Percentiles rank a stretch among this genome's conserved stretches.
These are phyloP conservation scores for Battus philenor DNA, from an alignment of 1,140 invertebrate genomes.

Conservation along the genomic window DNA sequence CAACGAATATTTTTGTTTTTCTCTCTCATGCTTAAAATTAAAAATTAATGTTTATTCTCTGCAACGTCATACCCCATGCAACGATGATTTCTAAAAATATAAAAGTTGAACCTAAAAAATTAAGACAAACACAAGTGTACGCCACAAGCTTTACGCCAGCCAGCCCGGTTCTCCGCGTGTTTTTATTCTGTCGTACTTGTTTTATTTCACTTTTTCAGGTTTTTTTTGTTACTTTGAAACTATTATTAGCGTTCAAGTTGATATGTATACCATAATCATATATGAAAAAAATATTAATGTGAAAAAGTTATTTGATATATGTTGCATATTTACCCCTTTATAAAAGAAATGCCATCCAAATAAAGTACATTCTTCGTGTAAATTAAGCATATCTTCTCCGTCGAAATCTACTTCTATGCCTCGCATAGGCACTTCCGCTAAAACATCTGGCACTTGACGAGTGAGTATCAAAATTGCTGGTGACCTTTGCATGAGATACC, in stretches of 20 bases:
- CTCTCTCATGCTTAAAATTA: no score
- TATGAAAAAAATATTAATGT: neutral
- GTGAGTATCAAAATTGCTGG: constrained; percentile 43
- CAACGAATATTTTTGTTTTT: no score
- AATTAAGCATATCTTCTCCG: constrained; percentile 26
- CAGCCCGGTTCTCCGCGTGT: neutral
- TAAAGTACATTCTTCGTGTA: constrained; percentile 52
- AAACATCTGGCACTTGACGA: constrained; percentile 40
- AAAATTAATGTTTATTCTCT: no score
- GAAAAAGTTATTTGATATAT: no score
- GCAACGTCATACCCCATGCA: neutral
- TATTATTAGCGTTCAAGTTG: neutral
- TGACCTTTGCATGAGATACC: constrained; percentile 42
- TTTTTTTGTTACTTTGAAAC: neutral
- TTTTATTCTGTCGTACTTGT: neutral
- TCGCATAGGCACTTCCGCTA: constrained; percentile 41
- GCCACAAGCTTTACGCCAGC: neutral
- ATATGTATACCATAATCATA: neutral
- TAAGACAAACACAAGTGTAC: neutral
- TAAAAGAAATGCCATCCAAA: constrained; percentile 62
- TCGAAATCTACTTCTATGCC: constrained; percentile 37
- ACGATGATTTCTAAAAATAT: constrained; percentile 10
- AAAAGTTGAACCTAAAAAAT: constrained; percentile 1
- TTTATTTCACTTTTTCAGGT: neutral
- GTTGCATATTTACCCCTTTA: constrained; percentile 33